These are phyloP conservation scores for Siniperca undulata DNA, from an alignment of 2,797 vertebrate species.

Conservation along the genomic window DNA sequence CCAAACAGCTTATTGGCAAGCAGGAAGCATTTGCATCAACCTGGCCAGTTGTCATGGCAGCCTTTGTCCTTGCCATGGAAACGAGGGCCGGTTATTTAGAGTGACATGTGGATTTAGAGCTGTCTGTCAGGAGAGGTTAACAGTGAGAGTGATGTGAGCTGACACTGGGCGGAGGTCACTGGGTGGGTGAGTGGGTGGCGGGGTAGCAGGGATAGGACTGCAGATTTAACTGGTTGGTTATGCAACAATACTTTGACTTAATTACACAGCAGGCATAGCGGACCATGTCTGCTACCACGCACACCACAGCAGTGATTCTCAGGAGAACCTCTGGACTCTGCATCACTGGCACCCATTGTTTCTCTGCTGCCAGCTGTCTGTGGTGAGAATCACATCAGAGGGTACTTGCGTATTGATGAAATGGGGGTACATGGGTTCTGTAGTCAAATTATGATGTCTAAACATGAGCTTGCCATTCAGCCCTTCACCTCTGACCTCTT, in stretches of 20 bases:
- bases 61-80: slow-evolving; percentile 52
- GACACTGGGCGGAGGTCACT: slow-evolving; percentile 48
- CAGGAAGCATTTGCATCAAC: slow-evolving; percentile 51
- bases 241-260: slow-evolving; percentile 13
- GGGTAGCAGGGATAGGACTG: not conserved
- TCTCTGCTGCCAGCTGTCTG: slow-evolving; percentile 17
- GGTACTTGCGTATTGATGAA: not conserved
- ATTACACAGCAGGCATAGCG: not conserved
- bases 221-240: slow-evolving; percentile 36
- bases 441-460: not conserved
- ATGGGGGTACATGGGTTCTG: not conserved
- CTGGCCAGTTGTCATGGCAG: slow-evolving; percentile 66
- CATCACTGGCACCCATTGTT: not conserved
- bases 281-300: not conserved
- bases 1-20: slow-evolving; percentile 41
- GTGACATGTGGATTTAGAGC: slow-evolving; percentile 62
- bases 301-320: slow-evolving; percentile 9
- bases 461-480: not conserved
- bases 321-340: slow-evolving; percentile 3
- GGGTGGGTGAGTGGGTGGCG: slow-evolving; percentile 4
- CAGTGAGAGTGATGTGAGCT: slow-evolving; percentile 57
- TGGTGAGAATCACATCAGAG: not conserved
- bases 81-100: slow-evolving; percentile 58
- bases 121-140: slow-evolving; percentile 61
- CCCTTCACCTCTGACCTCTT: slow-evolving; percentile 17